Evolutionary conservation across 2,888 invertebrate species (phyloP).

Genomic region (Deilephila elpenor): DNA sequence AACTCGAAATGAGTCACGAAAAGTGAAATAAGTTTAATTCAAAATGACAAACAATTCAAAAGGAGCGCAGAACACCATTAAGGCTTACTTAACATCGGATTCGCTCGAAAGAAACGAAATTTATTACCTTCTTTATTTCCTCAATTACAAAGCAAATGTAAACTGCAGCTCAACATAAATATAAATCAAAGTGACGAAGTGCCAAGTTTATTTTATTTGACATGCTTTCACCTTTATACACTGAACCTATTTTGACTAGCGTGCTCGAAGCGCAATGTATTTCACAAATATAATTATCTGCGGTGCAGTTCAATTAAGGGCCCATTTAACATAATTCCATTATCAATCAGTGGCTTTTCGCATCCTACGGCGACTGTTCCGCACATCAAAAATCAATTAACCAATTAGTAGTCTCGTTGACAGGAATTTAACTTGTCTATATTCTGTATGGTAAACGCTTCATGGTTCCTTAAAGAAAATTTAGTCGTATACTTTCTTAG

Average conservation of each 20-base stretch:
- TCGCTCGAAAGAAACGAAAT: slow-evolving; percentile 26
- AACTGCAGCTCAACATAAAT: slow-evolving; percentile 24
- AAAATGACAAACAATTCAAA: slow-evolving; percentile 12
- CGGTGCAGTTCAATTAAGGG: slow-evolving; percentile 8
- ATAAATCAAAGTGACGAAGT: slow-evolving; percentile 16
- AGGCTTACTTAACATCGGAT: slow-evolving; percentile 10
- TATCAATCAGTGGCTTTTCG: slow-evolving; percentile 8
- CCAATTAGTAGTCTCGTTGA: not conserved
- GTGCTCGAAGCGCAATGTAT: not conserved
- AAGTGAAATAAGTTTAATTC: slow-evolving; percentile 14
- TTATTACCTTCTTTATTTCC: slow-evolving; percentile 24
- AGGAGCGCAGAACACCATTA: slow-evolving; percentile 6
- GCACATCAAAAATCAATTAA: slow-evolving; percentile 14
- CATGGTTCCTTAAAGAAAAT: not conserved
- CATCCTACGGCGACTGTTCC: not conserved
- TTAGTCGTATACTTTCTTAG: not conserved
- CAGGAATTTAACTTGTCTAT: not conserved
- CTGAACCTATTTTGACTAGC: not conserved
- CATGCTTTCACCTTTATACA: slow-evolving; percentile 13
- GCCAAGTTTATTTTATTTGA: slow-evolving; percentile 1
- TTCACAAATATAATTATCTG: slow-evolving; percentile 15
- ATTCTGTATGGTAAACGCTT: not conserved
- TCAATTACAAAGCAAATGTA: slow-evolving; percentile 27
- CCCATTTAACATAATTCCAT: slow-evolving; percentile 18
- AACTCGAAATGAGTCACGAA: not conserved